These are phyloP conservation scores for Pterostichus niger DNA, from an alignment of 2,888 invertebrate species.

Conservation along the genomic window DNA sequence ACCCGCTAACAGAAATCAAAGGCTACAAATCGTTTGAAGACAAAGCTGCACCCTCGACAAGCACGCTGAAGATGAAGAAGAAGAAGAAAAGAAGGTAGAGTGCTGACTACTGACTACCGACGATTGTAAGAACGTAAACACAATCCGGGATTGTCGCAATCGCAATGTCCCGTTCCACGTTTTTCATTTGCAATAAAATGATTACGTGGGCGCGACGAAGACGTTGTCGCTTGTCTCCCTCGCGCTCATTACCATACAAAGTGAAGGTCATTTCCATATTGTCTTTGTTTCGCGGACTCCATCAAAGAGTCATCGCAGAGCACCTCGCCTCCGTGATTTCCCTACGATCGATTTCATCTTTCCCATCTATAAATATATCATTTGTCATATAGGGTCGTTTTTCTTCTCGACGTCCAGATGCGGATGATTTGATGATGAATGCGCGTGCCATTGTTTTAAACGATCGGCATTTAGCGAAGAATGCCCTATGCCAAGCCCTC, in stretches of 20 bases:
- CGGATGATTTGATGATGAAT: constrained; percentile 33
- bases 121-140: not conserved
- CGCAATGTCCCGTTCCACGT: constrained; percentile 68
- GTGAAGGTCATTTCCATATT: constrained; percentile 70
- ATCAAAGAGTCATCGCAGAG: constrained; percentile 40
- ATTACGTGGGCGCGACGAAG: constrained; percentile 69
- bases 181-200: constrained; percentile 72
- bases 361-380: not conserved
- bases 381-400: constrained; percentile 18
- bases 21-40: constrained; percentile 62
- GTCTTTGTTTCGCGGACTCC: constrained; percentile 63
- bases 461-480: constrained; percentile 21
- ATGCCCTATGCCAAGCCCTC: no score
- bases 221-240: not conserved
- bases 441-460: constrained; percentile 31
- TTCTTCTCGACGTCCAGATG: not conserved
- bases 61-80: no score
- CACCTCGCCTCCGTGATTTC: not conserved
- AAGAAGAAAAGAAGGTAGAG: not conserved
- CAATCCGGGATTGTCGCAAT: constrained; percentile 7
- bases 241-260: constrained; percentile 70
- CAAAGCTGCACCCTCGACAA: constrained; percentile 24
- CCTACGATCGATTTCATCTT: no score
- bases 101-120: not conserved
- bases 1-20: constrained; percentile 37